Base-by-base conservation (phyloP, 35 echinoderm and acorn worm genomes). In the Chiridota heheva region DNA sequence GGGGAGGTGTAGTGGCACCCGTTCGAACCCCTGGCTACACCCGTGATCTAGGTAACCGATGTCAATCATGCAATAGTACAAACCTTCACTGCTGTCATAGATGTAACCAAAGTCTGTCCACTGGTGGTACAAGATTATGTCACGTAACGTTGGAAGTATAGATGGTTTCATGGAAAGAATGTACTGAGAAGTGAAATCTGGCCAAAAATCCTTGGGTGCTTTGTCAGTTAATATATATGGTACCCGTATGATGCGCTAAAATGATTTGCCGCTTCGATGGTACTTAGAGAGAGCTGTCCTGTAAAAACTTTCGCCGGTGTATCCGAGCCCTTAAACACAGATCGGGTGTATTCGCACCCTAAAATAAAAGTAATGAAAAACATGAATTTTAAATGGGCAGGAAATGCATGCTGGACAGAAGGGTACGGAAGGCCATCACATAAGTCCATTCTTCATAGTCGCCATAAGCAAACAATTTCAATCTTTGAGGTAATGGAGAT, bases 1-100 rank as follows among this genome's bases (percentile, higher is more conserved):
- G n/a, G n/a, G n/a, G n/a, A n/a, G n/a, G n/a, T n/a, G n/a, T n/a
- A n/a, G n/a, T n/a, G n/a, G n/a, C n/a, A n/a, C n/a, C n/a, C n/a
- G n/a, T n/a, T n/a, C n/a, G n/a, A n/a, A n/a, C n/a, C n/a, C n/a
- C n/a, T n/a, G n/a, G n/a, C n/a, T n/a, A n/a, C n/a, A n/a, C n/a
- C n/a, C n/a, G n/a, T n/a, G n/a, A n/a, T n/a, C n/a, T n/a, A n/a
- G n/a, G n/a, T n/a, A n/a, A n/a, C n/a, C n/a, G n/a, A n/a, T n/a
- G n/a, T n/a, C n/a, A n/a, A n/a, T 55, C n/a, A 22, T 31, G 6
- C n/a, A 28, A 61, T 61, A 16, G 36, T 55, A 77, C 44, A 57
- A 22, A 93, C 84, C 80, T 72, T 75, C 63, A 31, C 88, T 58
- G 31, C 74, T 73, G 36, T 93, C 90, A 75, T 73, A 93, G 17